phyloP scores from a whole-genome alignment of 2,888 invertebrate species.

The Euplexia lucipara region DNA sequence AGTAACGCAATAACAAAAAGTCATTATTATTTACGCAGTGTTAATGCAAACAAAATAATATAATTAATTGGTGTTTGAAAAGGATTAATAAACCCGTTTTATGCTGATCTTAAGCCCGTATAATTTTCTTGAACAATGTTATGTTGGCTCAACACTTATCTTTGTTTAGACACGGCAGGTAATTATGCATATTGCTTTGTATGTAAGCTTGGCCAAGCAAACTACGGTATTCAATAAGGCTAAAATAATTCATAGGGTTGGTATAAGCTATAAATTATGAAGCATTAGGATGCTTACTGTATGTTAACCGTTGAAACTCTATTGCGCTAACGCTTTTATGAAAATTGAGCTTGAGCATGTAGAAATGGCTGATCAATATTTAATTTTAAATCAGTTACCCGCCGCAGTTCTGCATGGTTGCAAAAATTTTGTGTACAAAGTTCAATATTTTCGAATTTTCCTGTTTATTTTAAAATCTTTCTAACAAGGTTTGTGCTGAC shows the following conservation, averaged over 20 bases:
- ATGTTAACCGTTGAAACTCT: slow-evolving; percentile 1
- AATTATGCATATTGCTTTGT: slow-evolving; percentile 63
- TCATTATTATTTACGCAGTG: slow-evolving; percentile 22
- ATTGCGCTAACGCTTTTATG: slow-evolving; percentile 2
- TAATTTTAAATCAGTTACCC: too few relatives aligned
- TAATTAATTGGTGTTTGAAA: slow-evolving; percentile 38
- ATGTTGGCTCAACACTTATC: slow-evolving; percentile 52
- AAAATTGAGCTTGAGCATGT: neutral
- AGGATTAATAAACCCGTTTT: slow-evolving; percentile 22
- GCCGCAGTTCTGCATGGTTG: too few relatives aligned
- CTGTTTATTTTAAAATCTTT: too few relatives aligned
- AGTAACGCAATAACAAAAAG: too few relatives aligned
- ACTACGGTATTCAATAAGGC: slow-evolving; percentile 57
- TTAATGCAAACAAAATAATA: slow-evolving; percentile 29
- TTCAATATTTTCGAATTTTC: too few relatives aligned
- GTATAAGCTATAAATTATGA: slow-evolving; percentile 63
- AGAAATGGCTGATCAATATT: slow-evolving; percentile 2
- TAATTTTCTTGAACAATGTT: slow-evolving; percentile 44
- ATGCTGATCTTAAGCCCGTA: slow-evolving; percentile 30
- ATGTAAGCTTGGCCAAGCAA: slow-evolving; percentile 53
- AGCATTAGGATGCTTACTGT: slow-evolving; percentile 17
- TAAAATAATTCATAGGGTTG: slow-evolving; percentile 65
- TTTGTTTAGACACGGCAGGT: slow-evolving; percentile 61
- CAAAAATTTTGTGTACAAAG: too few relatives aligned
- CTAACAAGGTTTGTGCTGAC: too few relatives aligned